Evolutionary conservation across 2,888 invertebrate genomes (phyloP).

Genomic region (Ornithoptera priamus): DNA sequence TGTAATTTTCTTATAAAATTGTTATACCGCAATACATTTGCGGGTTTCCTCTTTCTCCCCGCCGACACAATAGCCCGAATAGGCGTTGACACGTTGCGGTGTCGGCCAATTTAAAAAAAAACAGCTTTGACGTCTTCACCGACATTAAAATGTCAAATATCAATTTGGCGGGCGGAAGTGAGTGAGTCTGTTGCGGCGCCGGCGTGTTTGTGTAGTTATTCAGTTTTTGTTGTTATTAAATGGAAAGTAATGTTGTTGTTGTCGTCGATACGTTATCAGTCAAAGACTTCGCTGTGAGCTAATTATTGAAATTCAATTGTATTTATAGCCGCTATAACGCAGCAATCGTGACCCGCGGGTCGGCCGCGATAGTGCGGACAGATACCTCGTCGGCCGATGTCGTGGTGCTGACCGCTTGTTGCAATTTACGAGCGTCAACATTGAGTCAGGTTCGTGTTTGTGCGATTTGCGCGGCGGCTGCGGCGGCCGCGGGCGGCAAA

Average conservation of each 20-base stretch:
- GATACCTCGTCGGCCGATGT: constrained; percentile 55
- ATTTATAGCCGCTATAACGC: constrained; percentile 69
- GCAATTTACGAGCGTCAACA: constrained; percentile 51
- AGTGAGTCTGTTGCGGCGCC: constrained; percentile 54
- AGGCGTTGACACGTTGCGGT: constrained; percentile 75
- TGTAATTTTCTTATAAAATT: constrained; percentile 75
- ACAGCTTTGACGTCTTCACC: constrained; percentile 55
- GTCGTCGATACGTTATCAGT: constrained; percentile 68
- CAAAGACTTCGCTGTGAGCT: constrained; percentile 71
- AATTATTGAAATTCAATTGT: constrained; percentile 76
- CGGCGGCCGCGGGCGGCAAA: neutral
- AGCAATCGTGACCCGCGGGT: constrained; percentile 56
- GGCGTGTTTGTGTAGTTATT: constrained; percentile 57
- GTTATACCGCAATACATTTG: constrained; percentile 70
- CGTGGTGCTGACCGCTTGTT: constrained; percentile 68
- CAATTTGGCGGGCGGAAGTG: constrained; percentile 58
- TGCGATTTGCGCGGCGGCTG: neutral
- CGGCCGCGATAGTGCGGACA: constrained; percentile 57
- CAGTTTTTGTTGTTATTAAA: constrained; percentile 37
- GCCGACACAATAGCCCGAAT: constrained; percentile 60
- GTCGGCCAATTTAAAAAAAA: constrained; percentile 61
- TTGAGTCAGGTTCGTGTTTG: constrained; percentile 46
- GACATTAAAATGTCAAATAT: constrained; percentile 49
- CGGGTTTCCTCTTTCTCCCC: constrained; percentile 52
- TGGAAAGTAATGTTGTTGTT: constrained; percentile 31